Evolutionary conservation across 2,888 invertebrate species (phyloP), one percentile per base, ranked within the genome.

Genomic region (Pocota personata): DNA sequence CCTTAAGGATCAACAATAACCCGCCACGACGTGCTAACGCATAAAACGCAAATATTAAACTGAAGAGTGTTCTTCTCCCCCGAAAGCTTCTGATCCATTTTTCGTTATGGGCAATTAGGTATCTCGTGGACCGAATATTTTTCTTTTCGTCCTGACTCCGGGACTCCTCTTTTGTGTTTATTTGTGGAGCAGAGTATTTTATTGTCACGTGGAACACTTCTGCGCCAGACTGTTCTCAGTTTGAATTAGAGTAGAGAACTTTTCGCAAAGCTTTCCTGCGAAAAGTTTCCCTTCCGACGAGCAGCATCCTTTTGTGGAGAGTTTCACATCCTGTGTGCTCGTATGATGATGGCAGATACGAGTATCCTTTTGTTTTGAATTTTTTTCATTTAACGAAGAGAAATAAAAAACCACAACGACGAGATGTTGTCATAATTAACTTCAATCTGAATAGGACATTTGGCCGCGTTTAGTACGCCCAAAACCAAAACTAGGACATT

Each of bases 181-280:
- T 60, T 12, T 58, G 35, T 55, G 14, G 30, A 55, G 43, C 40
- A 40, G 24, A 62, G 16, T 16, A 0, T 4, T 12, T 35, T 12
- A 12, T 30, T 84, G 66, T 66, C 84, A 80, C 76, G 80, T 86
- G 86, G 72, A 32, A 32, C 8, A 19, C 35, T 32, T 55, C 80
- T 86, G 86, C 86, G 86, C 86, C 72, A 58, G 86, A 82, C 86
- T 82, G 86, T 86, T 86, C 71, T 43, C 86, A 72, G n/a, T 71
- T 75, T 43, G 16, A 21, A n/a, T n/a, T 40, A n/a, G 2, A 2
- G 0, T n/a, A n/a, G n/a, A n/a, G 19, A 52, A 24, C 24, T 37
- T 76, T 67, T 32, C 30, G 12, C 10, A 27, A 46, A 78, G 62
- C 71, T 71, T 71, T 69, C 30, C 16, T 37, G 48, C 10, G 14